Evolutionary conservation across 2,113 vertebrate genomes (phyloP).

Genomic region (Salvator merianae): DNA sequence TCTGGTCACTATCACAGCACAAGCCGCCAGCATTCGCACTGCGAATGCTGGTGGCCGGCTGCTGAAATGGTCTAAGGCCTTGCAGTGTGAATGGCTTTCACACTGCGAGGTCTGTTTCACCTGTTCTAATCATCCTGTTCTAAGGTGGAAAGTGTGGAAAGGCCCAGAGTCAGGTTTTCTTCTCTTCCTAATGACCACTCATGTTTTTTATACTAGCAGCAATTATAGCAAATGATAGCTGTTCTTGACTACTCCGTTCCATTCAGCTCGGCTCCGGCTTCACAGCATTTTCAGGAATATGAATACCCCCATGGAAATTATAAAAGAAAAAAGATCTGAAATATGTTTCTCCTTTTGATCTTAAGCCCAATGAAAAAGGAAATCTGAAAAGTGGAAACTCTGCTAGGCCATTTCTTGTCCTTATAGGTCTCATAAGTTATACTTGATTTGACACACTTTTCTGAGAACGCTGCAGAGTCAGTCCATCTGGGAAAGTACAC

Average conservation of each 20-base stretch:
- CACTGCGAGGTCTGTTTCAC: too few species aligned
- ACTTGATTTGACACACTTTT: not conserved
- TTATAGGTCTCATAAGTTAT: not conserved
- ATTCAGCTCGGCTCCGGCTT: not conserved
- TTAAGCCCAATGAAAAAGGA: not conserved
- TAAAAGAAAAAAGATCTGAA: not conserved
- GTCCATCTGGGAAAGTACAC: not conserved
- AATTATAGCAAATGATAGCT: not conserved
- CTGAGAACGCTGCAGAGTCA: not conserved
- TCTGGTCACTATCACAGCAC: too few species aligned
- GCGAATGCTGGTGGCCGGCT: too few species aligned
- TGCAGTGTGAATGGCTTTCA: too few species aligned
- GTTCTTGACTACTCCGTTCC: not conserved
- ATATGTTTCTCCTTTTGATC: not conserved
- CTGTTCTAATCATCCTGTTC: too few species aligned
- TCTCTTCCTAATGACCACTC: not conserved
- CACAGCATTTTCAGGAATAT: not conserved
- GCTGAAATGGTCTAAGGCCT: too few species aligned
- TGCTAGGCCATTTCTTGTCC: not conserved
- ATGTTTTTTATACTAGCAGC: not conserved
- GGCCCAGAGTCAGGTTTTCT: not conserved
- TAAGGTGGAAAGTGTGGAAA: too few species aligned
- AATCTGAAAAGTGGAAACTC: not conserved
- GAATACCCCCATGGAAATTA: not conserved
- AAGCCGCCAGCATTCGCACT: too few species aligned